phyloP scores from a whole-genome alignment of 2,797 vertebrate species.

The Acipenser transmontanus region DNA sequence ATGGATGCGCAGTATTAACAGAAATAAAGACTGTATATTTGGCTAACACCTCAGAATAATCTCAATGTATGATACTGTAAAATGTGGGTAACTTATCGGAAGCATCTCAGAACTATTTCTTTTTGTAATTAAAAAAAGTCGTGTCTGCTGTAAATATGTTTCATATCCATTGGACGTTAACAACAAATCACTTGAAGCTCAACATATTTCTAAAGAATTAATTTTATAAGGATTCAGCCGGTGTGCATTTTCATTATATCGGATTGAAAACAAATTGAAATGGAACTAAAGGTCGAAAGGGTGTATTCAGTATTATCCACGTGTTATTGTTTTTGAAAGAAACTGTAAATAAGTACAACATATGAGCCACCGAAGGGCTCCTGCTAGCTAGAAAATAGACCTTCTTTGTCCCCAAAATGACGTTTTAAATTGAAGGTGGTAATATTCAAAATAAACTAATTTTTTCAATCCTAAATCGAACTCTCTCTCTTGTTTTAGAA shows the following conservation, averaged over 20 bases:
- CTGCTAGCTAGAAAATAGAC: not conserved
- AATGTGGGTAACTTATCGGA: constrained; percentile 11
- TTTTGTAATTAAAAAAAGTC: constrained; percentile 30
- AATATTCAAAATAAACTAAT: too few relatives aligned
- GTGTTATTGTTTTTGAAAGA: constrained; percentile 46
- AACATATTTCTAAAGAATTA: constrained; percentile 29
- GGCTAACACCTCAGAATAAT: constrained; percentile 23
- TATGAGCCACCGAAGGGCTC: not conserved
- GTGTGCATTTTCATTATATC: constrained; percentile 74
- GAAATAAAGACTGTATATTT: constrained; percentile 23
- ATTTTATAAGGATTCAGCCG: constrained; percentile 48
- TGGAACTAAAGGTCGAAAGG: constrained; percentile 61
- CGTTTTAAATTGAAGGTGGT: too few relatives aligned
- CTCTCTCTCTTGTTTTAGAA: too few relatives aligned
- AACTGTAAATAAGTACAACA: constrained; percentile 4
- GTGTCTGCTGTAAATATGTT: constrained; percentile 31
- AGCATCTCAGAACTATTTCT: not conserved
- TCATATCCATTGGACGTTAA: constrained; percentile 27
- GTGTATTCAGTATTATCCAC: constrained; percentile 50
- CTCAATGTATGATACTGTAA: constrained; percentile 15
- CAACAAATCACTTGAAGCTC: constrained; percentile 35
- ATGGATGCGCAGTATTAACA: constrained; percentile 25
- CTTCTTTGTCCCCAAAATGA: not conserved
- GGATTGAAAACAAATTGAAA: constrained; percentile 65
- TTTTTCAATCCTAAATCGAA: too few relatives aligned